Base-by-base conservation (phyloP, 2,113 vertebrate species). In the Dolichotis patagonum region DNA sequence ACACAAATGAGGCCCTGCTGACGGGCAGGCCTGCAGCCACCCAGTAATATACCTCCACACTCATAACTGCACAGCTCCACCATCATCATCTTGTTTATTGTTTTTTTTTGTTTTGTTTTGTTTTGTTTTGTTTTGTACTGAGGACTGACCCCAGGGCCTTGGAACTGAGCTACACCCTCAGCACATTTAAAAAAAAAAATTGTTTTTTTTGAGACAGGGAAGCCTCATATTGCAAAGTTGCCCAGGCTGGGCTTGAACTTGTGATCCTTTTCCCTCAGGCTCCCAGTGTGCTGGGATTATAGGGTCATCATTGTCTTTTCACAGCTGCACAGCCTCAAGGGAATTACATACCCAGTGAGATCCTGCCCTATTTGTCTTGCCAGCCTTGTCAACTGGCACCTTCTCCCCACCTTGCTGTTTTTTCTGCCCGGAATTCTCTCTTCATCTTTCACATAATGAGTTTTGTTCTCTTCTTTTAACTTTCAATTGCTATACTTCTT, bases 381-480 rank as follows among this genome's bases (percentile, higher is more conserved):
- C 12, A 16, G 24, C 73, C 24, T 46, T 30, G 73, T 46, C 41
- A 46, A 13, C 73, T 3, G 41, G 73, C 24, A 77, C 41, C 41
- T 77, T 46, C 73, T 24, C 73, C 41, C 73, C 24, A 77, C 41
- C 73, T 38, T 28, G 28, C 62, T 89, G 9, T 80, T 89, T 82
- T 65, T 93, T 58, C 84, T 86, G 85, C 43, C 69, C 14, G 0
- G n/a, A 81, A 69, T 75, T 60, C 87, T 88, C 77, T 60, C 49
- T 88, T 38, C 12, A 19, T 65, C 32, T 54, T 90, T 92, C 54
- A 80, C 9, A 10, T n/a, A 35, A 56, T 58, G 82, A 46, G 14
- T 83, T 77, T 82, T 67, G 19, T 41, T 43, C 28, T 88, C 52
- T 88, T 65, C 86, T 67, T 84, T 83, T 32, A 82, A 69, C 85